Evolutionary conservation across 2,797 vertebrate genomes (phyloP), one percentile per base, ranked within the genome.

Genomic region (Chlorospingus semifuscus): DNA sequence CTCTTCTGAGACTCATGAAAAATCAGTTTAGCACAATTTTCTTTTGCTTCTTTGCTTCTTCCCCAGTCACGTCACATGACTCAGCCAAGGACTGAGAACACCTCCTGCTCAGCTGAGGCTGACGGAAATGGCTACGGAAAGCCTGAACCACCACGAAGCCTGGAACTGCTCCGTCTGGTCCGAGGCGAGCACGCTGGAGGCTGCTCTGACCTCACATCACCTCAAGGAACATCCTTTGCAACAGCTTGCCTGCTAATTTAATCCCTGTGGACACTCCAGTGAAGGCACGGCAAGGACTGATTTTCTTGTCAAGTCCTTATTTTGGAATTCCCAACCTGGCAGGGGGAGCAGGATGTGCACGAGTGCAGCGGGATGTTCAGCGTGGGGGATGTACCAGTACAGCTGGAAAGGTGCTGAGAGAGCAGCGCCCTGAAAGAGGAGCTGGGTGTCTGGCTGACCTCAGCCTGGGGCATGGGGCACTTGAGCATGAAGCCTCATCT

Each of bases 241-340:
- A 87, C 85, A 83, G 79, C 89, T 55, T 82, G 79, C 76, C 80
- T 86, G 61, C 71, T 93, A 64, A 84, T 83, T 81, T 85, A 82
- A 86, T 95, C 79, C 87, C 69, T 63, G 60, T 15, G 44, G 81
- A 77, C 52, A 64, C 77, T 70, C 56, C 80, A 66, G 44, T 1
- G 17, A 84, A 93, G 72, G 57, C 59, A 39, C 1, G 3, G 87
- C 11, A 76, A 52, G 52, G 37, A 52, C n/a, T 30, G 32, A 55
- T 71, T 83, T 68, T 65, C 79, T 41, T n/a, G 53, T 65, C 55
- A 22, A 63, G 47, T 75, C 65, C 42, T 77, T 34, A 32, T 77
- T 56, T 47, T 37, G 81, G 60, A 81, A 80, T 56, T 68, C 84
- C 39, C 47, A 46, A 1, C 2, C 57, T 36, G 3, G 2, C 27